phyloP scores from a whole-genome alignment of 2,797 vertebrate genomes.

The Loris lydekkerianus region DNA sequence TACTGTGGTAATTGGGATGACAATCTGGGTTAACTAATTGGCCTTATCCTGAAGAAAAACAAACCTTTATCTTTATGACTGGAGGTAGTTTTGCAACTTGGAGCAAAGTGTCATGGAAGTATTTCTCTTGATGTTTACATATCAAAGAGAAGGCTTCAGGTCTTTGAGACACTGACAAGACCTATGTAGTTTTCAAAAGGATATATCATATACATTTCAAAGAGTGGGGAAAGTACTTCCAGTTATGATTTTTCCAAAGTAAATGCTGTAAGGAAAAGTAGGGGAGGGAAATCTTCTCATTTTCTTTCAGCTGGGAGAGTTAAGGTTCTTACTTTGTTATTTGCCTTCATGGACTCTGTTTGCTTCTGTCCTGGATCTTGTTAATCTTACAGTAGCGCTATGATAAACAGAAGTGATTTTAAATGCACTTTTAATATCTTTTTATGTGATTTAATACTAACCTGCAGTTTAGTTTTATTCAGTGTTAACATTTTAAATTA shows the following conservation, averaged over 20 bases:
- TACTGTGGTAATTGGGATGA: not conserved
- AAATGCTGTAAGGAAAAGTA: not conserved
- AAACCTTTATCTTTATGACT: not conserved
- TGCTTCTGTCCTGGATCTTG: slow-evolving; percentile 1
- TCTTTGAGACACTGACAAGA: not conserved
- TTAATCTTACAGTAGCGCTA: not conserved
- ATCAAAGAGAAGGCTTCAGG: slow-evolving; percentile 10
- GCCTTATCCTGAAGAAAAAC: not conserved
- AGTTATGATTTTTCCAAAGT: slow-evolving; percentile 25
- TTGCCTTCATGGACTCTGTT: not conserved
- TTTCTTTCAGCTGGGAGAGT: not conserved
- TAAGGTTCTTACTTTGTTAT: not conserved
- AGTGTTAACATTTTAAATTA: not conserved
- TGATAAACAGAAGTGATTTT: not conserved
- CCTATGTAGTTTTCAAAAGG: slow-evolving; percentile 6
- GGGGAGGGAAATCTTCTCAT: not conserved
- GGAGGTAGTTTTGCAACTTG: not conserved
- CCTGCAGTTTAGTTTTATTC: not conserved
- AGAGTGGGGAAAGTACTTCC: not conserved
- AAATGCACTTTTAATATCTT: not conserved
- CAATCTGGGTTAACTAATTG: not conserved
- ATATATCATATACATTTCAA: not conserved
- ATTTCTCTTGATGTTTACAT: not conserved
- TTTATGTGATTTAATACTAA: slow-evolving; percentile 2
- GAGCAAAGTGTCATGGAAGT: not conserved